Evolutionary conservation across 1,140 invertebrate species (phyloP).

Genomic region (Sitophilus oryzae): DNA sequence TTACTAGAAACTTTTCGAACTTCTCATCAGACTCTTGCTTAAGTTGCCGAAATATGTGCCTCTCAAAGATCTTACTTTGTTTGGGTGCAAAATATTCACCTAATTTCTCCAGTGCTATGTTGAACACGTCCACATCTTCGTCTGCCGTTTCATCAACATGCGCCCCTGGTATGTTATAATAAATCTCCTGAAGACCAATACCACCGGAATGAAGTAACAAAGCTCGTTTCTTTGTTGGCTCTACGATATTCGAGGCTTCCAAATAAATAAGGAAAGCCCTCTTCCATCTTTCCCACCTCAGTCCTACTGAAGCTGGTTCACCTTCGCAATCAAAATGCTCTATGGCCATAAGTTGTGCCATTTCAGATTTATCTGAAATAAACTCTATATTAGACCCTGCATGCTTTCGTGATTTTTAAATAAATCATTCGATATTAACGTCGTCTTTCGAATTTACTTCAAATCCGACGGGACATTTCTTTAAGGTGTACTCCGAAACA

Average conservation of each 20-base stretch:
- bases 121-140: conserved; percentile 6
- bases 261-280: conserved; percentile 34
- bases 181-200: conserved; percentile 23
- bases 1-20: conserved; percentile 28
- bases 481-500: no score
- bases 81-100: conserved; percentile 27
- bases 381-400: no score
- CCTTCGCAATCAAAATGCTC: no score
- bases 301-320: no score
- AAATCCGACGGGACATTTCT: no score
- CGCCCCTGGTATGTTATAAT: conserved; percentile 22
- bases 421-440: no score
- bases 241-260: conserved; percentile 26
- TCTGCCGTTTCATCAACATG: conserved; percentile 9
- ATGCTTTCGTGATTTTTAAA: no score
- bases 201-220: conserved; percentile 33
- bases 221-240: conserved; percentile 29
- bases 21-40: conserved; percentile 27
- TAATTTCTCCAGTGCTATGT: conserved; percentile 20
- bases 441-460: no score
- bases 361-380: no score
- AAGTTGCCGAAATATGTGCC: conserved; percentile 22
- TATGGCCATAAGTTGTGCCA: no score
- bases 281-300: conserved; percentile 39
- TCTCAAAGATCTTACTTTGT: conserved; percentile 25